These are phyloP conservation scores for Todiramphus chloris DNA, from an alignment of 2,113 vertebrate species.

Conservation along the genomic window DNA sequence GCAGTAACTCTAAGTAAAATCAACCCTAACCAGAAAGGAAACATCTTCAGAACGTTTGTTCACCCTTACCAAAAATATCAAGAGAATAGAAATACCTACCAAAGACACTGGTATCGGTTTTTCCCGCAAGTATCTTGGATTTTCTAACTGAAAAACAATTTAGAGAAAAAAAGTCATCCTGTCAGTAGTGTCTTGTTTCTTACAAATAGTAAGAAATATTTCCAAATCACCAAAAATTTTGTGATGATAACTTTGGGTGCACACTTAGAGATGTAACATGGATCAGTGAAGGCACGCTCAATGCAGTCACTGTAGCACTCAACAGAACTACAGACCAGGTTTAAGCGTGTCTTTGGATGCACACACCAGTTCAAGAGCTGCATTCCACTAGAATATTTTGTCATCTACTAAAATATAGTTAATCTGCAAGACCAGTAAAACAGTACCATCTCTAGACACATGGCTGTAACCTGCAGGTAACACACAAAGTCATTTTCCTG, in stretches of 20 bases:
- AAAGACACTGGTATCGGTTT: constrained; percentile 82
- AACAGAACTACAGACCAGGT: not conserved
- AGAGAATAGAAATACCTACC: constrained; percentile 75
- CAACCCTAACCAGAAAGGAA: not conserved
- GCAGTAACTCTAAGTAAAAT: not conserved
- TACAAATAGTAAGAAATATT: not conserved
- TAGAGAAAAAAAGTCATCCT: not conserved
- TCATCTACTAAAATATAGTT: not conserved
- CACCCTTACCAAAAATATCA: not conserved
- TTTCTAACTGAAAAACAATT: constrained; percentile 86
- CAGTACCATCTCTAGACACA: not conserved
- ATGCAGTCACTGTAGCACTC: not conserved
- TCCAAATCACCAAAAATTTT: not conserved
- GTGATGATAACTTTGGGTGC: not conserved
- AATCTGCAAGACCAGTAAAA: not conserved
- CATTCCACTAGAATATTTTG: not conserved
- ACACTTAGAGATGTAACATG: not conserved
- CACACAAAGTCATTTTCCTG: no score
- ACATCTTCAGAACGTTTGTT: not conserved
- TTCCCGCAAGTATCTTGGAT: constrained; percentile 90
- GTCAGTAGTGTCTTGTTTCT: not conserved
- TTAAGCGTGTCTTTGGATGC: fast-evolving
- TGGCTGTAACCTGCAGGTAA: not conserved
- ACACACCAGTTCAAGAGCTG: not conserved
- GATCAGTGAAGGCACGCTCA: fast-evolving